Percentiles rank a stretch among this genome's conserved stretches.
These are phyloP conservation scores for Diorhabda elongata DNA, from an alignment of 1,140 invertebrate species.

Conservation along the genomic window DNA sequence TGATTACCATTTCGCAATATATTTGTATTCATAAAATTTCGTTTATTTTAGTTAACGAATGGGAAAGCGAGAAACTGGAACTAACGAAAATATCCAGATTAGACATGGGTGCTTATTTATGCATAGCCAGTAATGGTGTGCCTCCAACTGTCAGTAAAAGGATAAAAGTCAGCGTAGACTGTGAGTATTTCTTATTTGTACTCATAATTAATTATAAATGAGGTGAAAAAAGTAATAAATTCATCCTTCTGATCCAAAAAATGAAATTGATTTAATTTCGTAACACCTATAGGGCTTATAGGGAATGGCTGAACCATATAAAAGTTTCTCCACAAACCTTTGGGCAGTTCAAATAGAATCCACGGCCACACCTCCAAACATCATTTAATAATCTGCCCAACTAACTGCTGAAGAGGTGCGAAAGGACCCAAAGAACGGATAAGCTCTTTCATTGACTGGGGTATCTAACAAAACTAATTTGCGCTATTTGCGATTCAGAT, in stretches of 20 bases:
- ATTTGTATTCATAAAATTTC: not conserved
- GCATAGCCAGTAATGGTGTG: slow-evolving; percentile 76
- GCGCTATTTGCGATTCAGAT: no score
- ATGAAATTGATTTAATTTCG: not conserved
- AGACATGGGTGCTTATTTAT: slow-evolving; percentile 87
- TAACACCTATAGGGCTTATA: not conserved
- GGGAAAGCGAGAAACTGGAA: slow-evolving; percentile 79
- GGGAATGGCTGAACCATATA: no score
- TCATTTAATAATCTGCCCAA: no score
- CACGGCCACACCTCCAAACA: no score
- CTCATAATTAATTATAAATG: not conserved
- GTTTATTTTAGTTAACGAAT: slow-evolving; percentile 64
- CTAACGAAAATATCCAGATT: slow-evolving; percentile 80
- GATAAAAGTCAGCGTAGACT: slow-evolving; percentile 90
- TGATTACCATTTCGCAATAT: not conserved
- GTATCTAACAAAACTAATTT: no score
- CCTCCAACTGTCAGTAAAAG: slow-evolving; percentile 81
- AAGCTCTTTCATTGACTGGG: no score
- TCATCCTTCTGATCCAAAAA: not conserved
- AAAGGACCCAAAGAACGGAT: no score
- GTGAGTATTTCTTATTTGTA: slow-evolving; percentile 62
- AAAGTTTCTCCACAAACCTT: no score
- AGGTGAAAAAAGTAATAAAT: not conserved
- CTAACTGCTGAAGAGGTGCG: no score
- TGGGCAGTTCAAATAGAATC: no score